Conservation (phyloP, 2,797 vertebrate species). For the Hydrocynus forskahlii region DNA sequence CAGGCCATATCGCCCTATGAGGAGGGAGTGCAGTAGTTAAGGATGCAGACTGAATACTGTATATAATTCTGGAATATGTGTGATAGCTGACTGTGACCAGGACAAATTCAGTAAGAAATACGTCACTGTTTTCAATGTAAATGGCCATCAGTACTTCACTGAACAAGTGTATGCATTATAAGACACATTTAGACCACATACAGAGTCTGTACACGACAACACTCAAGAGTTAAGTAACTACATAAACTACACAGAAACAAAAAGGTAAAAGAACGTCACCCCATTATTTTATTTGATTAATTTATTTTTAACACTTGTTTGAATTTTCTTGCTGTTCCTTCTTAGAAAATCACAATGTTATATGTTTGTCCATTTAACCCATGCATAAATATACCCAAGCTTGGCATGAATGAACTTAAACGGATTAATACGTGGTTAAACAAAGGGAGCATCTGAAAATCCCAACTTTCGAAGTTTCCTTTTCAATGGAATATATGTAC, state of each 20-base stretch:
- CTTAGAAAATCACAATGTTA: neutral
- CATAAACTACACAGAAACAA: neutral
- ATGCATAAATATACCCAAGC: neutral
- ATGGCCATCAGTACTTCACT: no score
- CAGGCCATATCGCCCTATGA: no score
- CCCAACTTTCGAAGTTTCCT: neutral
- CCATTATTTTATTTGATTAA: neutral
- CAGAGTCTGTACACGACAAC: neutral
- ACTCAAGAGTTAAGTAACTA: constrained; percentile 11
- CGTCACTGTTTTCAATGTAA: no score
- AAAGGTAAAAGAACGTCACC: neutral
- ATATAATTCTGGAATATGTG: no score
- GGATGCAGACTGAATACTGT: no score
- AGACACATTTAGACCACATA: no score
- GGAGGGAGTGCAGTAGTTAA: no score
- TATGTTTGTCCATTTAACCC: neutral
- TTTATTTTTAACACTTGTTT: neutral
- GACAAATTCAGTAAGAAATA: no score
- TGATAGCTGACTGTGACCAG: no score
- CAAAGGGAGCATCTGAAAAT: neutral
- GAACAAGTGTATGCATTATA: no score
- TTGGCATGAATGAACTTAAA: neutral
- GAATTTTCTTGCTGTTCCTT: neutral
- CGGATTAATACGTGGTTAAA: neutral
- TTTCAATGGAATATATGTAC: neutral